Percentiles rank a stretch among this genome's conserved stretches.
phyloP scores from a whole-genome alignment of 2,113 vertebrate genomes.

The Hypocryptadius cinnamomeus region DNA sequence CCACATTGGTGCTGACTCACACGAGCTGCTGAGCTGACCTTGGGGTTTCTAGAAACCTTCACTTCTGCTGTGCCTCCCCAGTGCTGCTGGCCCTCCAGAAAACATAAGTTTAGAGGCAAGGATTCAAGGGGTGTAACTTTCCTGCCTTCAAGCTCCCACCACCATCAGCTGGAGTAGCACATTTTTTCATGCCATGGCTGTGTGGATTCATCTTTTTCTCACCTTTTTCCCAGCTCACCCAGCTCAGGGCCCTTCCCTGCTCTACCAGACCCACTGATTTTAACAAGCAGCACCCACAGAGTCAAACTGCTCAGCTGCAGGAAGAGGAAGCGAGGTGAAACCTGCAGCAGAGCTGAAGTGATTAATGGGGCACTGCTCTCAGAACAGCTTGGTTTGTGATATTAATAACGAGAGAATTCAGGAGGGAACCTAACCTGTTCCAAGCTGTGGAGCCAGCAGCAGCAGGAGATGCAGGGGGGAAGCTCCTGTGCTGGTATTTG shows the following conservation, averaged over 20 bases:
- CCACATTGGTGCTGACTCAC: background rate
- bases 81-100: background rate
- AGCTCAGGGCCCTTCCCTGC: background rate
- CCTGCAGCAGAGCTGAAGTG: slow-evolving; percentile 24
- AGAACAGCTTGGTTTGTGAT: slow-evolving; percentile 37
- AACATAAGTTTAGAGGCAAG: background rate
- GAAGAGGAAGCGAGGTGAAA: slow-evolving; percentile 19
- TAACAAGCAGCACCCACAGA: background rate
- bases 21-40: background rate
- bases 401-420: slow-evolving; percentile 53
- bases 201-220: background rate
- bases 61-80: background rate
- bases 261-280: background rate
- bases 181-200: background rate
- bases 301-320: background rate
- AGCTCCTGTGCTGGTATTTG: background rate
- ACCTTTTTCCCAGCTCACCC: background rate
- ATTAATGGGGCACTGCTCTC: slow-evolving; percentile 35
- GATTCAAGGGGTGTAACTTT: background rate
- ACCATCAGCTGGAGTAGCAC: background rate
- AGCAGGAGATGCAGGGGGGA: background rate
- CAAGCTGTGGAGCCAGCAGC: background rate
- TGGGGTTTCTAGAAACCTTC: background rate
- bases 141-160: background rate
- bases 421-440: slow-evolving; percentile 23